Evolutionary conservation across 2,888 invertebrate genomes (phyloP).

Genomic region (Mechanitis mazaeus): DNA sequence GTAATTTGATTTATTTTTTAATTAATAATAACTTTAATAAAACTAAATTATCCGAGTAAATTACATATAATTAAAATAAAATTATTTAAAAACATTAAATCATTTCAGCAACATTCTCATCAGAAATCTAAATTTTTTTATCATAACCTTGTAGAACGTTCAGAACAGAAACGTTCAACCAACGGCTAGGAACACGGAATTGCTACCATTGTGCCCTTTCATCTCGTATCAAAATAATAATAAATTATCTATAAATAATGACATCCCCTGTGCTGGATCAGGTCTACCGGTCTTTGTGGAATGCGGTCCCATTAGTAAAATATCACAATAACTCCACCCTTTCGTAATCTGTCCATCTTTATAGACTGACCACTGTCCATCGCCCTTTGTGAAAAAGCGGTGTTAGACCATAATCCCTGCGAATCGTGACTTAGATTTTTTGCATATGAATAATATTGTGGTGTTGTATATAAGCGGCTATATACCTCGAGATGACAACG

Average conservation of each 20-base stretch:
- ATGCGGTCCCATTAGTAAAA: slow-evolving; percentile 72
- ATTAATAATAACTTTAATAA: too few species aligned
- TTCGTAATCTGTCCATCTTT: slow-evolving; percentile 69
- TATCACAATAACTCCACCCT: slow-evolving; percentile 63
- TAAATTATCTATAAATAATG: slow-evolving; percentile 74
- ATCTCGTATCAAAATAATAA: slow-evolving; percentile 74
- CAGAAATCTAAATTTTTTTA: not conserved
- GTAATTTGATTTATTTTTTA: too few species aligned
- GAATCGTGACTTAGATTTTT: slow-evolving; percentile 55
- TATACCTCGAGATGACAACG: slow-evolving; percentile 21
- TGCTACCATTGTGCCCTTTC: slow-evolving; percentile 63
- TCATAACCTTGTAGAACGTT: not conserved
- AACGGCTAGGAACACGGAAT: slow-evolving; percentile 66
- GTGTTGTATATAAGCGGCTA: slow-evolving; percentile 32
- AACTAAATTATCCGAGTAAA: too few species aligned
- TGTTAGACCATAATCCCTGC: slow-evolving; percentile 72
- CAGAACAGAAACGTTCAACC: slow-evolving; percentile 34
- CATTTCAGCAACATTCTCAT: too few species aligned
- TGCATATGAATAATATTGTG: slow-evolving; percentile 58
- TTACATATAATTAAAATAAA: too few species aligned
- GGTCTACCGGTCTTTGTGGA: slow-evolving; percentile 67
- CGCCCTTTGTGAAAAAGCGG: slow-evolving; percentile 48
- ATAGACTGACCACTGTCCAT: slow-evolving; percentile 69
- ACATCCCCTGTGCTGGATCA: slow-evolving; percentile 43
- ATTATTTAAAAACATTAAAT: too few species aligned